These are phyloP conservation scores for Nephrotoma flavescens DNA, from an alignment of 2,888 invertebrate genomes.

Conservation along the genomic window DNA sequence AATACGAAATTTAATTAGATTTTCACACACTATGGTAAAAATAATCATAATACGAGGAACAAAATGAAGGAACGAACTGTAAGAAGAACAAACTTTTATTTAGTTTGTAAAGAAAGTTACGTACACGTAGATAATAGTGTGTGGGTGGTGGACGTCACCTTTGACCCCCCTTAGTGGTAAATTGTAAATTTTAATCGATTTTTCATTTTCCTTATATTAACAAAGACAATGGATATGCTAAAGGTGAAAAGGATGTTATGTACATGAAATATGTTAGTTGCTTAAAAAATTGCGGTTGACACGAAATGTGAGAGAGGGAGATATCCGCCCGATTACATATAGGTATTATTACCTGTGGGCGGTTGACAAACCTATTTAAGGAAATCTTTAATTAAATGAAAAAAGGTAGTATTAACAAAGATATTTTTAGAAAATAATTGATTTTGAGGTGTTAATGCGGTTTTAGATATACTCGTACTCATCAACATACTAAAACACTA, in stretches of 20 bases:
- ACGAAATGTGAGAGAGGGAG: neutral
- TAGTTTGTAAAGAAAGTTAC: neutral
- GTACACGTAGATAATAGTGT: neutral
- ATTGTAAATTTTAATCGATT: neutral
- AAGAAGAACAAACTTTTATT: neutral
- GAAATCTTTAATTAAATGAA: too few relatives aligned
- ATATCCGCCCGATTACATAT: too few relatives aligned
- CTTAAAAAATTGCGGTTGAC: neutral
- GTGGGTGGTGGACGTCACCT: neutral
- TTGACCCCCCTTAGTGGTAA: neutral
- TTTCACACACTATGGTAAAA: neutral
- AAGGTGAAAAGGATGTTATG: neutral
- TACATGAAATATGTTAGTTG: neutral
- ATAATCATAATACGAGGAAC: neutral
- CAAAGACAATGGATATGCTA: neutral
- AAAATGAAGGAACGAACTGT: neutral
- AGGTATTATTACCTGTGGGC: too few relatives aligned
- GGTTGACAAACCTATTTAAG: neutral
- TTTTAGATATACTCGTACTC: too few relatives aligned
- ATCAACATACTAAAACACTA: too few relatives aligned
- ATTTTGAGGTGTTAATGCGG: too few relatives aligned
- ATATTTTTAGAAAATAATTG: too few relatives aligned
- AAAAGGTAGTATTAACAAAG: too few relatives aligned
- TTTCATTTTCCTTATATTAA: neutral
- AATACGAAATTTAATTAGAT: neutral